These are phyloP conservation scores for Lordiphosa collinella DNA, from an alignment of 1,140 invertebrate genomes.

Conservation along the genomic window DNA sequence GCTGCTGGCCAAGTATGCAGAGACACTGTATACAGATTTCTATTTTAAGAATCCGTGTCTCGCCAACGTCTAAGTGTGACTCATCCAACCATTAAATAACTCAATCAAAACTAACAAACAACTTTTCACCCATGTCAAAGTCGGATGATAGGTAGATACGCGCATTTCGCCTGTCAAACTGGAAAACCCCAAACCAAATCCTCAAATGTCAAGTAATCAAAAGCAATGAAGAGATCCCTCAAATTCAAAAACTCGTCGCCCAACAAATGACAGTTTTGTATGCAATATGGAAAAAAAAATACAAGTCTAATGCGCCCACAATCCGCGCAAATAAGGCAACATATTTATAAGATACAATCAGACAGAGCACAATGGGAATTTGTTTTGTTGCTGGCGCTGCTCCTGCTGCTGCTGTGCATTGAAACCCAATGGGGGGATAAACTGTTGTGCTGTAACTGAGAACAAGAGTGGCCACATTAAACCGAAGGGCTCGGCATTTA, in stretches of 20 bases:
- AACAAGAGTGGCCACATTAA: conserved; percentile 25
- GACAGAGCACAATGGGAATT: conserved; percentile 24
- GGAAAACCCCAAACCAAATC: conserved; percentile 28
- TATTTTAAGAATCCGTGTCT: conserved; percentile 1
- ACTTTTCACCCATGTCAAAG: conserved; percentile 6
- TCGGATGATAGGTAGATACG: conserved; percentile 6
- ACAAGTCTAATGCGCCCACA: conserved; percentile 10
- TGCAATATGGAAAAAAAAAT: conserved; percentile 6
- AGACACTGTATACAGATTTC: neutral
- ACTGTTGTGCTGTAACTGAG: conserved; percentile 16
- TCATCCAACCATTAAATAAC: neutral
- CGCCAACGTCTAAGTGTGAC: neutral
- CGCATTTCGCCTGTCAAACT: conserved; percentile 15
- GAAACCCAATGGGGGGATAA: conserved; percentile 31
- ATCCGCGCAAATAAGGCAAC: conserved; percentile 28
- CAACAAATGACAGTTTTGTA: conserved; percentile 35
- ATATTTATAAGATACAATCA: conserved; percentile 36
- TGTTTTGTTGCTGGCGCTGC: conserved; percentile 3
- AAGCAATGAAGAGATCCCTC: conserved; percentile 24
- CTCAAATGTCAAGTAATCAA: conserved; percentile 36
- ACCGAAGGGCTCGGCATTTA: conserved; percentile 35
- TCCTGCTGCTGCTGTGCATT: conserved; percentile 18
- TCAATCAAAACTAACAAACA: conserved; percentile 7
- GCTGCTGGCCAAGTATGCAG: conserved; percentile 10
- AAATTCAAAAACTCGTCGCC: conserved; percentile 15